These are phyloP conservation scores for Thera obeliscata DNA, from an alignment of 2,888 invertebrate genomes.

Conservation along the genomic window DNA sequence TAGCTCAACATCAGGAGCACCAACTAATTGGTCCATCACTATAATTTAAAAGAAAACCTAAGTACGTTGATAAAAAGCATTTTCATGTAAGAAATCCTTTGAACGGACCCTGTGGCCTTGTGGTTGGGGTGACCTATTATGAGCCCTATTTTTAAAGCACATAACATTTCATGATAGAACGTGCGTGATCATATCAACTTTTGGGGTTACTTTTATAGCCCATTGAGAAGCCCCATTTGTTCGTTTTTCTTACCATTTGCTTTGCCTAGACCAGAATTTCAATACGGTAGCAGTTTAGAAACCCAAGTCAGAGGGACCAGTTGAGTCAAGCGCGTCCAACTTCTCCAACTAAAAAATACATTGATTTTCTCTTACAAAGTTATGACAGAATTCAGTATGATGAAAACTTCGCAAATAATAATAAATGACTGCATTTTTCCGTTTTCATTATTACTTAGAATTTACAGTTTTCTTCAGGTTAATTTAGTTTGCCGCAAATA, in stretches of 20 bases:
- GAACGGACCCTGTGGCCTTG: not conserved
- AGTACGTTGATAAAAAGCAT: not conserved
- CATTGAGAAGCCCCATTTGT: constrained; percentile 30
- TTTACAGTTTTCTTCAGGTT: no score
- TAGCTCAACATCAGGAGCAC: no score
- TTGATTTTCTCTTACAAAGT: no score
- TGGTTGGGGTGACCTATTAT: constrained; percentile 14
- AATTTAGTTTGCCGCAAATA: no score
- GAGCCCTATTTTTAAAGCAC: constrained; percentile 32
- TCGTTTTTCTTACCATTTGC: constrained; percentile 17
- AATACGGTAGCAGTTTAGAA: constrained; percentile 5
- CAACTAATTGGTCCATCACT: no score
- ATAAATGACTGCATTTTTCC: no score
- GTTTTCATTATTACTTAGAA: no score
- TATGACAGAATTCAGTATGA: no score
- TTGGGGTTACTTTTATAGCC: constrained; percentile 37
- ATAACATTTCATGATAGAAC: constrained; percentile 36
- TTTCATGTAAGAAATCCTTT: constrained; percentile 2
- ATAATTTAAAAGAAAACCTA: no score
- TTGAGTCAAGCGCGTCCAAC: no score
- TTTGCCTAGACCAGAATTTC: constrained; percentile 17
- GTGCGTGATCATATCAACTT: constrained; percentile 36
- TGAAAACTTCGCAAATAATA: no score
- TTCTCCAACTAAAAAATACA: no score
- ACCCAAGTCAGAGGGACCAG: not conserved